phyloP scores from a whole-genome alignment of 2,113 vertebrate species.

The Pheucticus melanocephalus region DNA sequence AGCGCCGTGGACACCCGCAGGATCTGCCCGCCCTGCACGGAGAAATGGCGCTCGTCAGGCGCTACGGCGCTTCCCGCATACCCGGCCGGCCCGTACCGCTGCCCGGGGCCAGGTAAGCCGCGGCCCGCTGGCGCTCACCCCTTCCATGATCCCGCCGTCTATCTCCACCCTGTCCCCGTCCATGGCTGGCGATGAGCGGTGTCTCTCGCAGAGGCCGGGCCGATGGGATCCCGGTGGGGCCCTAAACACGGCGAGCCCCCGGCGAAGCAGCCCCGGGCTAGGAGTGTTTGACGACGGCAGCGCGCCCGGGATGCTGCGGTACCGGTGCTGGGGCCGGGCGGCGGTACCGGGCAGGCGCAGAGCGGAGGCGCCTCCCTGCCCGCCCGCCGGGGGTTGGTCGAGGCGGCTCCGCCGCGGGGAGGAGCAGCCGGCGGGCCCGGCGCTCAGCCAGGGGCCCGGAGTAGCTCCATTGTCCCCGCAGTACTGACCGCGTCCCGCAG shows the following conservation, averaged over 20 bases:
- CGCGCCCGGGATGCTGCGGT: neutral
- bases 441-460: fast-evolving
- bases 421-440: neutral
- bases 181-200: constrained; percentile 18
- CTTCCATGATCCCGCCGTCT: constrained; percentile 93
- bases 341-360: constrained; percentile 9
- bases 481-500: fast-evolving
- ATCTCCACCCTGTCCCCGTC: constrained; percentile 74
- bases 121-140: constrained; percentile 76
- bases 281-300: no score
- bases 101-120: no score
- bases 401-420: neutral
- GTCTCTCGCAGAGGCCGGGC: neutral
- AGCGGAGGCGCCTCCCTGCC: neutral
- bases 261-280: neutral
- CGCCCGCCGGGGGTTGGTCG: neutral
- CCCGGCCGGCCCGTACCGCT: neutral
- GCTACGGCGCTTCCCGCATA: neutral
- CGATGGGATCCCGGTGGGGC: neutral
- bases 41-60: neutral
- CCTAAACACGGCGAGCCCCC: neutral
- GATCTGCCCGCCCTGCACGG: constrained; percentile 90
- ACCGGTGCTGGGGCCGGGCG: neutral
- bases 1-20: constrained; percentile 86
- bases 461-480: fast-evolving